Base-by-base conservation (phyloP, 2,113 vertebrate genomes). In the Patagioenas fasciata region DNA sequence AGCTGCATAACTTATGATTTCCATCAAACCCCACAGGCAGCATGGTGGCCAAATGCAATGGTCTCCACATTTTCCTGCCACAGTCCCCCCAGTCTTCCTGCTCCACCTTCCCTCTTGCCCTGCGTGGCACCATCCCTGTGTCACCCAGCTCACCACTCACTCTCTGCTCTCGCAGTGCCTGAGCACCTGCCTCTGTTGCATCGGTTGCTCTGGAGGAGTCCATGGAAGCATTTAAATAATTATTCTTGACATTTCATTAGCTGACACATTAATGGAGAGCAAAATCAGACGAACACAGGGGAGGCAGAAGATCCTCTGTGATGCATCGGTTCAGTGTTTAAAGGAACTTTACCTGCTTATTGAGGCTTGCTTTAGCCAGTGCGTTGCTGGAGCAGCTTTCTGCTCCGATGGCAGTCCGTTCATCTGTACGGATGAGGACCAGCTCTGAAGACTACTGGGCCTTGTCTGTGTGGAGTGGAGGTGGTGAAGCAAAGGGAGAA, bases 31-130 rank as follows among this genome's bases (percentile, higher is more conserved):
- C 60, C 2, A 1, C 0, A 0, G 56, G 15, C 38, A 65, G 72
- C 1, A 0, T 2, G 17, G 44, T 61, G n/a, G 25, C 40, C 40
- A 56, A 6, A 56, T 2, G 5, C 1, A 6, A 18, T 0, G 4
- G 17, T 15, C 6, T 47, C 28, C 17, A 17, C 16, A 8, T 64
- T 87, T 72, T 61, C 40, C 65, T 73, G 34, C 34, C 15, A 0
- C 65, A 38, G 14, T 38, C 38, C 34, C 51, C 42, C 8, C 0
- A 1, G 1, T 28, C 32, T 60, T 23, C 42, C 56, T 15, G 8
- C 21, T 62, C 16, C 26, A 3, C 47, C 28, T 40, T 61, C 23
- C 54, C 15, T 31, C 56, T 50, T 10, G 1, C n/a, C 51, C 26
- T 23, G 34, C 47, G 34, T 20, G 36, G 56, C 60, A 15, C 13